These are phyloP conservation scores for Andrena dorsata DNA, from an alignment of 2,888 invertebrate genomes.

Conservation along the genomic window DNA sequence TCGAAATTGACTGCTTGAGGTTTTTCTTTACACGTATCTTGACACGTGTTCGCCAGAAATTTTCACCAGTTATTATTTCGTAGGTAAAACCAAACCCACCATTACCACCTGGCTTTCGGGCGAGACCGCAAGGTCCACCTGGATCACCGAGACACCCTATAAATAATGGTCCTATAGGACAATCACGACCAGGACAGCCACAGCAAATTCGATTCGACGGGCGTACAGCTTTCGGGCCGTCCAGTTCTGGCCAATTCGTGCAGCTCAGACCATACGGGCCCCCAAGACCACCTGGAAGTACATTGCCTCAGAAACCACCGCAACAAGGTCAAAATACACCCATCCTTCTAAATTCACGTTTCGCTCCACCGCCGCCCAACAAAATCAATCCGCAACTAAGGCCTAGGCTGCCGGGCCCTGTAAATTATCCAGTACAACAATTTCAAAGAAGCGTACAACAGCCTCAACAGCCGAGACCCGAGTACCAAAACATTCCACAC, in stretches of 20 bases:
- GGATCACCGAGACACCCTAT: slow-evolving; percentile 74
- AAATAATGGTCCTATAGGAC: slow-evolving; percentile 80
- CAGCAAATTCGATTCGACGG: slow-evolving; percentile 86
- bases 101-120: slow-evolving; percentile 72
- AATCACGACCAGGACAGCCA: slow-evolving; percentile 86
- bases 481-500: slow-evolving; percentile 27
- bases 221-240: slow-evolving; percentile 84
- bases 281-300: slow-evolving; percentile 64
- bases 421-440: slow-evolving; percentile 48
- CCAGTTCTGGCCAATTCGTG: slow-evolving; percentile 80
- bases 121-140: slow-evolving; percentile 75
- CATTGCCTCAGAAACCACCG: slow-evolving; percentile 56
- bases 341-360: slow-evolving; percentile 55
- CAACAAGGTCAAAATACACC: slow-evolving; percentile 54
- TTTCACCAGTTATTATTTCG: slow-evolving; percentile 58
- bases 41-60: neutral
- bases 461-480: slow-evolving; percentile 47
- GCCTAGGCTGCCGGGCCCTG: slow-evolving; percentile 58
- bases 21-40: too few relatives aligned
- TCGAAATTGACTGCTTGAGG: too few relatives aligned
- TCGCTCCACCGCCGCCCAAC: slow-evolving; percentile 33
- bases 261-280: slow-evolving; percentile 73
- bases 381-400: slow-evolving; percentile 52
- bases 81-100: slow-evolving; percentile 75
- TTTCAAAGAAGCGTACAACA: slow-evolving; percentile 53